Base-by-base conservation (phyloP, 2,797 vertebrate species). In the Epinephelus awoara region DNA sequence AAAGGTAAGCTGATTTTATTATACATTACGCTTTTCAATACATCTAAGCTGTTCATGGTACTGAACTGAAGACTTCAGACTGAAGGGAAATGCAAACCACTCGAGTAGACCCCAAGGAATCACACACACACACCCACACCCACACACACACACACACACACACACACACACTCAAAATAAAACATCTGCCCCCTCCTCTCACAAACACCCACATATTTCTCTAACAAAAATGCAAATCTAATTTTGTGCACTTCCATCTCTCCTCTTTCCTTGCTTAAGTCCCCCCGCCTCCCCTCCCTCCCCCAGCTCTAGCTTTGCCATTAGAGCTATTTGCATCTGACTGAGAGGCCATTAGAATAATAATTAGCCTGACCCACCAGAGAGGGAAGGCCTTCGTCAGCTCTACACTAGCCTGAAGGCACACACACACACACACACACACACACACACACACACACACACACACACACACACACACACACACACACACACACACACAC, bases 321-420 rank as follows among this genome's bases (percentile, higher is more conserved):
- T 96, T 96, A 95, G 86, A 93, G 86, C 88, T 93, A 95, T 95
- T 96, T 96, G 95, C 94, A 96, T 95, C 91, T 94, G 93, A 94
- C 93, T 93, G 93, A 95, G 94, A 95, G 93, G 78, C 94, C 93
- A 95, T 96, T 96, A 94, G 94, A 95, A 96, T 96, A 95, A 94
- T 95, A 96, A 96, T 96, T 95, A 95, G 93, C 90, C 92, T 94
- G 92, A 95, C 95, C 94, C 90, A 92, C 91, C 90, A 92, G 92
- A 93, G 89, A 93, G 90, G 86, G 85, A 87, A 88, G 88, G 87
- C 89, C 93, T 93, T 88, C 87, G 51, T 88, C 88, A 92, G 84
- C 79, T 85, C 91, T 75, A 83, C 81, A 84, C 81, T 57, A 88
- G 90, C 86, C 91, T 82, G 52, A 67, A 89, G 87, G 90, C 79